Base-by-base conservation (phyloP, 2,113 vertebrate species). In the Otis tarda region DNA sequence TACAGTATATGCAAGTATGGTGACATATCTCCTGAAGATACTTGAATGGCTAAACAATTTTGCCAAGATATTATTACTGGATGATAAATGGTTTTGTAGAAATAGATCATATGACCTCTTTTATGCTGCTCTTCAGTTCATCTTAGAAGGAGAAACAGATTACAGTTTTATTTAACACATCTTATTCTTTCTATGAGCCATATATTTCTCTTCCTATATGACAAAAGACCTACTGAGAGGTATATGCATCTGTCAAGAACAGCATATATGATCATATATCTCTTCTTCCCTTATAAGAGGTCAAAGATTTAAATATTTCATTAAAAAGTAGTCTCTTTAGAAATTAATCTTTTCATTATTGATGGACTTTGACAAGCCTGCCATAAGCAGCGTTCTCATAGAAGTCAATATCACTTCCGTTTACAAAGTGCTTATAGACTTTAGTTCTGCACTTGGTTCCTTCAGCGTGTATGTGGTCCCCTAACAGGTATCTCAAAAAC, bases 11-110 rank as follows among this genome's bases (percentile, higher is more conserved):
- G 97, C 95, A 98, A 98, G 95, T 97, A 83, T 95, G 97, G 93
- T 97, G 97, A 98, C 97, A 98, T 97, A 98, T 98, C 97, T 98
- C 98, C 98, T 98, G 98, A 98, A 98, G 97, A 98, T 98, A 98
- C 98, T 98, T 98, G 98, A 98, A 98, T 97, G 97, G 97, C 83
- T 96, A 97, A 97, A 97, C 93, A 97, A 89, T 90, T 97, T 95
- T 95, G 85, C 95, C 95, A 96, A 94, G 71, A 67, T 85, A 41
- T 92, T 95, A 87, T 96, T 97, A 89, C 88, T 97, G 93, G 89
- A 92, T 94, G 84, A 95, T 63, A 94, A 97, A 96, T 65, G 59
- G 69, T 91, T 97, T 94, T 89, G 73, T 93, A 76, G 90, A 89
- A 92, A 95, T 94, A 93, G 86, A 95, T 97, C 94, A 80, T 69